Base-by-base conservation (phyloP, 2,113 vertebrate species). In the Verasper variegatus region DNA sequence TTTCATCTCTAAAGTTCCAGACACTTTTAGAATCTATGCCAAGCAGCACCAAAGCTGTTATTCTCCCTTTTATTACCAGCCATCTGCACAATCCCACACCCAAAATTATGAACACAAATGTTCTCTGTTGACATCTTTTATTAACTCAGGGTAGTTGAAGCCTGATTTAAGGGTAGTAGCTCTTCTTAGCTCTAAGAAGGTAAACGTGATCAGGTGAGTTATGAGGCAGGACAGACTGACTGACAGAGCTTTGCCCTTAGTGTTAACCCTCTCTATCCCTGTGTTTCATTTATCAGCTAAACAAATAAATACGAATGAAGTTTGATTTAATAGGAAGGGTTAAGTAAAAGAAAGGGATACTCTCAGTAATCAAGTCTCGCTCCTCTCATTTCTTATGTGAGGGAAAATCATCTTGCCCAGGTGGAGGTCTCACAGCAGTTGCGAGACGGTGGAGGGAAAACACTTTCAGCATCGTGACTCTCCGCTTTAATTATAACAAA, bases 401-500 rank as follows among this genome's bases (percentile, higher is more conserved):
- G 62, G 47, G 62, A 66, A 72, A 78, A 70, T 71, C 59, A 76
- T 69, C 69, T 58, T 51, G 13, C 26, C 56, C 81, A 66, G 37
- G 54, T 80, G 17, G 42, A 54, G 54, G 57, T 52, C 54, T 84
- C 64, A 14, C 56, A 77, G 61, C 70, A 76, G 73, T 47, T 68
- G 54, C 52, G 61, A 79, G 61, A 63, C 66, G 70, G 87, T 63
- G 51, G 70, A 56, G 74, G 78, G 81, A 86, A 83, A 83, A 78
- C 70, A 61, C 75, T 87, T 82, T 51, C 80, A 80, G 77, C 61
- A 31, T 62, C 20, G 5, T 35, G 61, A 56, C 6, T 9, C 64
- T 78, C 55, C 20, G 24, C 74, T 82, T 82, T 86, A 92, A 91
- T 88, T 81, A 84, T 80, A 84, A 80, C 71, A 88, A 86, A 87